Percentiles rank a stretch among this genome's conserved stretches.
phyloP scores from a whole-genome alignment of 2,797 vertebrate species.

The Pseudocheirus occidentalis region DNA sequence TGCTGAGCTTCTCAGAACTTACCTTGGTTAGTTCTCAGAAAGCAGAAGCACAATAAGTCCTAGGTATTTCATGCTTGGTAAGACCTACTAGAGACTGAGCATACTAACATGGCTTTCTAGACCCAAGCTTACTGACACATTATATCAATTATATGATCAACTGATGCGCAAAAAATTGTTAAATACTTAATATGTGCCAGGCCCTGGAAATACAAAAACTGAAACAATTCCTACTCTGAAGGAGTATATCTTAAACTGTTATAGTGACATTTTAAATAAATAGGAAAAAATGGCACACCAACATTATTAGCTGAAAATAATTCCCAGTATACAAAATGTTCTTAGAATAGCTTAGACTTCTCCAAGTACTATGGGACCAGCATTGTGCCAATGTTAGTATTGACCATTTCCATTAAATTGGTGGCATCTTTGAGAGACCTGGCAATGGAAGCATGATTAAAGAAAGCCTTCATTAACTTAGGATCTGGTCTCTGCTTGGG shows the following conservation, averaged over 20 bases:
- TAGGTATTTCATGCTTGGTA: background rate
- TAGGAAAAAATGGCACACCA: background rate
- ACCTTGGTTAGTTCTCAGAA: background rate
- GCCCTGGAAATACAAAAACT: background rate
- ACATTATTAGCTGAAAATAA: background rate
- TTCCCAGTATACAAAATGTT: background rate
- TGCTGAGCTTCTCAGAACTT: background rate
- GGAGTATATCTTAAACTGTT: background rate
- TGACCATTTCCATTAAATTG: background rate
- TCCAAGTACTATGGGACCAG: background rate
- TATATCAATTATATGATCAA: background rate
- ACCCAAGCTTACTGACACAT: background rate
- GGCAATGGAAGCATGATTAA: background rate
- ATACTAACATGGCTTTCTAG: background rate
- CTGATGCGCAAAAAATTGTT: background rate
- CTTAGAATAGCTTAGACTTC: background rate
- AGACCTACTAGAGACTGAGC: background rate
- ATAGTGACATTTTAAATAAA: background rate
- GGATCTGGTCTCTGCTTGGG: background rate
- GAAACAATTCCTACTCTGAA: background rate
- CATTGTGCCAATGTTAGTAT: background rate
- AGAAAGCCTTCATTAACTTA: background rate
- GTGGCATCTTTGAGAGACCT: background rate
- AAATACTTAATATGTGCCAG: background rate
- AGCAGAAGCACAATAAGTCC: background rate